Percentiles rank a stretch among this genome's conserved stretches.
phyloP scores from a whole-genome alignment of 1,140 invertebrate species.

The Pomacea maculata region DNA sequence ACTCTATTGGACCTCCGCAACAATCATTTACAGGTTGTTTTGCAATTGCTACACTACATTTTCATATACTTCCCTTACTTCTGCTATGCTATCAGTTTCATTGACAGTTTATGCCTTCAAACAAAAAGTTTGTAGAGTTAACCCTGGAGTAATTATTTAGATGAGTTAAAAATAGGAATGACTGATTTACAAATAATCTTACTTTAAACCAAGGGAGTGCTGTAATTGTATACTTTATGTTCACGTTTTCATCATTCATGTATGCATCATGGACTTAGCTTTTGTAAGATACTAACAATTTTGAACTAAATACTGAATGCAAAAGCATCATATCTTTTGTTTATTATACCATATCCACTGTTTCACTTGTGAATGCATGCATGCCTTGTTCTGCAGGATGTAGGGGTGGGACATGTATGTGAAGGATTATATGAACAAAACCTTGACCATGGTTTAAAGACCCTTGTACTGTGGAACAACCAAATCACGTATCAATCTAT shows the following conservation, averaged over 20 bases:
- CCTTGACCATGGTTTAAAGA: slow-evolving; percentile 74
- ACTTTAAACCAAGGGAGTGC: too few species aligned
- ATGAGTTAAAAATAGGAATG: too few species aligned
- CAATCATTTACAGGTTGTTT: slow-evolving; percentile 65
- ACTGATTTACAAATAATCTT: too few species aligned
- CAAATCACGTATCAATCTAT: slow-evolving; percentile 80
- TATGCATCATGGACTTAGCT: background rate
- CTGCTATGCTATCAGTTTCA: too few species aligned
- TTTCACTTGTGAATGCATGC: background rate
- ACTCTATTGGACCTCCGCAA: slow-evolving; percentile 81
- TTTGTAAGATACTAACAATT: background rate
- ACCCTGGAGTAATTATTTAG: too few species aligned
- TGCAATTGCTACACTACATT: too few species aligned
- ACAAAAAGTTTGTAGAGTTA: too few species aligned
- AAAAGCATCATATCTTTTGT: background rate
- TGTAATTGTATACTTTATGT: too few species aligned
- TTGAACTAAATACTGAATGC: background rate
- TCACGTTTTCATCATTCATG: too few species aligned
- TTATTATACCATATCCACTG: too few species aligned
- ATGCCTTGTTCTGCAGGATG: slow-evolving; percentile 70
- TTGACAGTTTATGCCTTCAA: too few species aligned
- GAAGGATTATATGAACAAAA: slow-evolving; percentile 78
- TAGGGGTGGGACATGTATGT: slow-evolving; percentile 76
- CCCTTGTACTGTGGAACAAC: slow-evolving; percentile 87
- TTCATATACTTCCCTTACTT: too few species aligned